A percentile compares a stretch with the other conserved stretches of the same genome.
Evolutionary conservation across 2,113 vertebrate genomes (phyloP).

Genomic region (Rhinogobius similis): DNA sequence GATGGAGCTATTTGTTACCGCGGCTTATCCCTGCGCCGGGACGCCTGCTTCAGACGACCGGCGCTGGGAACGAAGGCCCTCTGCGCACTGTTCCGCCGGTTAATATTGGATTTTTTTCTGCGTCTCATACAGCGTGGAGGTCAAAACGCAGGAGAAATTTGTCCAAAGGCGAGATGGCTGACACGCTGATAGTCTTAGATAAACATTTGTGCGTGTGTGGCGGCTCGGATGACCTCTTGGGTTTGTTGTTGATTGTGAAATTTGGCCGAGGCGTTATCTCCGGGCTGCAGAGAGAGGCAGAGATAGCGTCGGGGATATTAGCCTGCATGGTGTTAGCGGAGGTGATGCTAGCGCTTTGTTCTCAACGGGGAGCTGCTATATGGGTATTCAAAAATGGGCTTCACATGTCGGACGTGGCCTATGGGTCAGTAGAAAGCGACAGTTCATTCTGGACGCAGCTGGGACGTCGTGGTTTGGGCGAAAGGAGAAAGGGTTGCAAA

Average conservation of each 20-base stretch:
- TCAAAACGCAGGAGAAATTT: slow-evolving; percentile 18
- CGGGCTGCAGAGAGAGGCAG: slow-evolving; percentile 43
- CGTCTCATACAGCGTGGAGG: slow-evolving; percentile 30
- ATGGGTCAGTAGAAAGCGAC: not conserved
- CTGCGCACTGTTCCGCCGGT: slow-evolving; percentile 46
- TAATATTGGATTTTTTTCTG: slow-evolving; percentile 32
- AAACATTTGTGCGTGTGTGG: slow-evolving; percentile 49
- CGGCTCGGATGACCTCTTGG: slow-evolving; percentile 62
- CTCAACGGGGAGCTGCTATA: slow-evolving; percentile 13
- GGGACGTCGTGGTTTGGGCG: not conserved
- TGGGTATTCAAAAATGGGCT: not conserved
- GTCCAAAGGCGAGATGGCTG: slow-evolving; percentile 39
- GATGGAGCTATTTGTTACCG: slow-evolving; percentile 74
- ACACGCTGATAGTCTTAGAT: slow-evolving; percentile 63
- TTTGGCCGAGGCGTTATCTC: slow-evolving; percentile 59
- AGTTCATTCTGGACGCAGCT: not conserved
- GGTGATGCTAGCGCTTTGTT: slow-evolving; percentile 29
- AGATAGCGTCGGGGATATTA: slow-evolving; percentile 60
- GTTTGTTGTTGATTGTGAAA: slow-evolving; percentile 53
- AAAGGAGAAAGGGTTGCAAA: not conserved
- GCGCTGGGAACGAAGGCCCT: slow-evolving; percentile 64
- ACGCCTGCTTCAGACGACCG: slow-evolving; percentile 61
- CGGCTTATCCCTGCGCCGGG: slow-evolving; percentile 63
- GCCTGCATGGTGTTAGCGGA: slow-evolving; percentile 30
- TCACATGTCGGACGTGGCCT: not conserved